phyloP scores from a whole-genome alignment of 2,888 invertebrate species.

The Subacronicta megacephala region DNA sequence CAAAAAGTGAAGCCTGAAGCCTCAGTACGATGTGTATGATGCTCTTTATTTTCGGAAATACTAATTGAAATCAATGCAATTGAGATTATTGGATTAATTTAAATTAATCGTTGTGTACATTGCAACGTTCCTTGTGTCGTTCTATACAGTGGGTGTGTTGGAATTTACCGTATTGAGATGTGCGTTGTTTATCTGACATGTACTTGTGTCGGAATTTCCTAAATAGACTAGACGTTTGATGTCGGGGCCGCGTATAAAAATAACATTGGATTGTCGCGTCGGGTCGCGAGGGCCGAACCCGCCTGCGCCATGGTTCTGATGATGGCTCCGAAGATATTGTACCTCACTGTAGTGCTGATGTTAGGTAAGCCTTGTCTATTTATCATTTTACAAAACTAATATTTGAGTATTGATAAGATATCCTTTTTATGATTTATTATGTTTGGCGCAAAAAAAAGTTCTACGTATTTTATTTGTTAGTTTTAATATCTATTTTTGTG shows the following conservation, averaged over 20 bases:
- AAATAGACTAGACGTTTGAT: slow-evolving; percentile 86
- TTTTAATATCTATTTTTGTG: neutral
- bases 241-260: slow-evolving; percentile 87
- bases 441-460: slow-evolving; percentile 10
- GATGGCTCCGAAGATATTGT: slow-evolving; percentile 67
- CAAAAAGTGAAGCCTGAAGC: slow-evolving; percentile 55
- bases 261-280: slow-evolving; percentile 83
- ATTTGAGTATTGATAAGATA: slow-evolving; percentile 30
- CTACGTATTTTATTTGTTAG: slow-evolving; percentile 13
- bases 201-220: slow-evolving; percentile 82
- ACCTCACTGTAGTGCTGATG: slow-evolving; percentile 66
- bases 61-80: slow-evolving; percentile 66
- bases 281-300: slow-evolving; percentile 74
- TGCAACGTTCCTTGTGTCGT: slow-evolving; percentile 33
- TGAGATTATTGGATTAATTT: slow-evolving; percentile 54
- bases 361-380: slow-evolving; percentile 69
- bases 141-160: slow-evolving; percentile 57
- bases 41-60: slow-evolving; percentile 65
- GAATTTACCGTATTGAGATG: slow-evolving; percentile 64
- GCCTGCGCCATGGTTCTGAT: slow-evolving; percentile 70
- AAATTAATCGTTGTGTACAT: slow-evolving; percentile 44
- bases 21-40: slow-evolving; percentile 43
- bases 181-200: slow-evolving; percentile 84
- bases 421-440: slow-evolving; percentile 5
- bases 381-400: slow-evolving; percentile 27